Percentiles rank a stretch among this genome's conserved stretches.
Conservation (phyloP, 2,797 vertebrate species). For the Tolypeutes matacus region DNA sequence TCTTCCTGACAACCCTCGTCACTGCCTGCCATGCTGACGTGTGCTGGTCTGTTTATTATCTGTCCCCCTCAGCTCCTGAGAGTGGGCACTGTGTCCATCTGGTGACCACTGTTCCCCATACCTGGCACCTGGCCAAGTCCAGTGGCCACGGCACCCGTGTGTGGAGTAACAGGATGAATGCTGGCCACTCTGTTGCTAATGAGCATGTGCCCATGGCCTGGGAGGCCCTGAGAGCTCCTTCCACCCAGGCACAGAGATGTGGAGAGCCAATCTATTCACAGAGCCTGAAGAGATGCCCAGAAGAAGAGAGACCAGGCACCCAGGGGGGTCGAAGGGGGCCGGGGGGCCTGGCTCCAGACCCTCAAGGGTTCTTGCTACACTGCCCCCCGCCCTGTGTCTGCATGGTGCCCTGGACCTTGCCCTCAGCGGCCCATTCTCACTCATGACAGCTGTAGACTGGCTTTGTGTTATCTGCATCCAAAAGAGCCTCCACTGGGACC, state of each 20-base stretch:
- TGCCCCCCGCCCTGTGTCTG: not conserved
- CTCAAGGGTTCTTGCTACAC: not conserved
- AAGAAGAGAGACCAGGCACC: not conserved
- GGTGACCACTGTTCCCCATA: not conserved
- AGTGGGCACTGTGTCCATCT: not conserved
- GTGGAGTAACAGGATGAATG: fast-evolving
- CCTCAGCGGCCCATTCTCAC: not conserved
- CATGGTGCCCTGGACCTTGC: not conserved
- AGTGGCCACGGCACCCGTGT: fast-evolving
- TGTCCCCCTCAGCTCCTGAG: not conserved
- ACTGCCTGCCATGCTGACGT: not conserved
- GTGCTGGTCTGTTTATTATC: fast-evolving
- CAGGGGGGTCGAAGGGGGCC: fast-evolving
- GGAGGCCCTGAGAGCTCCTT: not conserved
- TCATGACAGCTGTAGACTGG: not conserved
- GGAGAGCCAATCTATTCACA: not conserved
- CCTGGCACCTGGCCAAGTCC: not conserved
- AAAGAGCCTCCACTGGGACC: not conserved
- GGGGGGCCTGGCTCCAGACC: not conserved
- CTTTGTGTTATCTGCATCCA: not conserved
- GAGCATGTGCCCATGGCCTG: not conserved
- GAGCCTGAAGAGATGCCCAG: not conserved
- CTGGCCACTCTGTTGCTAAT: fast-evolving
- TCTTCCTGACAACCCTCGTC: not conserved
- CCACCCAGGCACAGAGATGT: no score